These are phyloP conservation scores for Maniola jurtina DNA, from an alignment of 1,140 invertebrate genomes.

Conservation along the genomic window DNA sequence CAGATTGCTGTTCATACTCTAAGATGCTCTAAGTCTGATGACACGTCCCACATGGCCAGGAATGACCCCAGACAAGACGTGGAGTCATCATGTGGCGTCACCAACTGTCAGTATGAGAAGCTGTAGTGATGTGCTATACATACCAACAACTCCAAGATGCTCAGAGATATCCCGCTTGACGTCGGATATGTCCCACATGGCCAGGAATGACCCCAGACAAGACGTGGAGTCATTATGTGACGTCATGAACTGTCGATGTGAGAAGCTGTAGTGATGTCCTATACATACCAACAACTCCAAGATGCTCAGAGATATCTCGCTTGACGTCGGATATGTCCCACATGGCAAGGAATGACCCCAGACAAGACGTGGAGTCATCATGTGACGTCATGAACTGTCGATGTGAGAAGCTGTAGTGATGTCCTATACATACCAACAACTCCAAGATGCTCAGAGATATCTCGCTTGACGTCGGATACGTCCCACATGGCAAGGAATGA, in stretches of 20 bases:
- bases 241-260: constrained; percentile 90
- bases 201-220: constrained; percentile 82
- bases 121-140: constrained; percentile 76
- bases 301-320: constrained; percentile 94
- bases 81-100: constrained; percentile 75
- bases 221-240: constrained; percentile 70
- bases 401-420: constrained; percentile 89
- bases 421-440: constrained; percentile 87
- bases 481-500: constrained; percentile 94
- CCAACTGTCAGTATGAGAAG: constrained; percentile 94
- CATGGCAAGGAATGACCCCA: constrained; percentile 87
- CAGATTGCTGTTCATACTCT: constrained; percentile 82
- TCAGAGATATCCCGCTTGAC: constrained; percentile 94
- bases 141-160: constrained; percentile 92
- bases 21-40: constrained; percentile 94
- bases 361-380: constrained; percentile 77
- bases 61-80: constrained; percentile 82
- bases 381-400: constrained; percentile 86
- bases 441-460: constrained; percentile 94
- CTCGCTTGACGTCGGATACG: constrained; percentile 94
- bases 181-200: constrained; percentile 97
- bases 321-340: constrained; percentile 97
- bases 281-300: constrained; percentile 89
- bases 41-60: constrained; percentile 95
- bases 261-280: constrained; percentile 84